phyloP scores from a whole-genome alignment of 2,113 vertebrate species.

The Hiodon alosoides region DNA sequence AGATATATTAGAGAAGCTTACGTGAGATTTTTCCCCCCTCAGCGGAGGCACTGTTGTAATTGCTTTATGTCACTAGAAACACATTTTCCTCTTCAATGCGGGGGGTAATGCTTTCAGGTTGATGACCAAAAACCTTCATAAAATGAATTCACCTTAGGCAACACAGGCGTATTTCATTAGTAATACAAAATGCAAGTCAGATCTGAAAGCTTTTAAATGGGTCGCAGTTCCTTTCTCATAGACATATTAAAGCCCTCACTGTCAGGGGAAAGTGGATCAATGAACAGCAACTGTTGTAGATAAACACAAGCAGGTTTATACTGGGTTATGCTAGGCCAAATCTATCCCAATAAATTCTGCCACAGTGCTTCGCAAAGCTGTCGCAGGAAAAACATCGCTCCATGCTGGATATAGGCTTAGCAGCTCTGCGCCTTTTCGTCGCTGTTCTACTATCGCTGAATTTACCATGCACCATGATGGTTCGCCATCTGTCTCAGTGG shows the following conservation, averaged over 20 bases:
- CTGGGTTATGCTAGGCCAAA: neutral
- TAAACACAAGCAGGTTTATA: neutral
- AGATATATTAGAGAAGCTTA: constrained; percentile 14
- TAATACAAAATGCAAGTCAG: neutral
- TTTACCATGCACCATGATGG: constrained; percentile 65
- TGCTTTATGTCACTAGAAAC: neutral
- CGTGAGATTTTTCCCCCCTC: neutral
- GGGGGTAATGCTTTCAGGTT: no score
- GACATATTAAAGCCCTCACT: neutral
- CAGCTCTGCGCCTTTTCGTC: constrained; percentile 47
- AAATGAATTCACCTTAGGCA: neutral
- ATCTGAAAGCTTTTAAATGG: neutral
- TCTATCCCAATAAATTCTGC: no score
- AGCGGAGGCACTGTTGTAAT: constrained; percentile 11
- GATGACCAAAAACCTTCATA: neutral
- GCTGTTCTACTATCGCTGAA: constrained; percentile 46
- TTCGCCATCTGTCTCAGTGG: constrained; percentile 66
- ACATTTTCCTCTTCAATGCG: neutral
- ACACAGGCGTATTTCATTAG: neutral
- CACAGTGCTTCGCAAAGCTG: neutral
- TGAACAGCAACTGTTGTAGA: neutral
- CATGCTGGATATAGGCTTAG: constrained; percentile 16
- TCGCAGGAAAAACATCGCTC: neutral
- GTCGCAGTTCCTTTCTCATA: neutral
- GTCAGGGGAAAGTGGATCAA: neutral